Conservation (phyloP, 2,113 vertebrate species). For the Cromileptes altivelis region DNA sequence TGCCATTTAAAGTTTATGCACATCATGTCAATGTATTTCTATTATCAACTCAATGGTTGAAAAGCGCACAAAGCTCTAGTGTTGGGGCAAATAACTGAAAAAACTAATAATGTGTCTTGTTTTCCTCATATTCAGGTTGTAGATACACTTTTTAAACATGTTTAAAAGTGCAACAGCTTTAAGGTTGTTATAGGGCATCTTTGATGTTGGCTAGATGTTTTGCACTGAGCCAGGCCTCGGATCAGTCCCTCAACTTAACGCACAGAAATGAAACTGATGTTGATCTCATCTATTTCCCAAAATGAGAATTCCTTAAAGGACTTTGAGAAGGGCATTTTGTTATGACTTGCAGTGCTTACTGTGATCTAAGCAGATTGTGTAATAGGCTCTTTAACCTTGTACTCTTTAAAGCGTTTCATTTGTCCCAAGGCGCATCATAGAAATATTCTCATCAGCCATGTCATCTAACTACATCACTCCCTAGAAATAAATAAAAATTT, state of each 20-base stretch:
- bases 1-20: neutral
- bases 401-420: constrained; percentile 67
- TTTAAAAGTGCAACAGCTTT: constrained; percentile 1
- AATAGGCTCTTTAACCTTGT: constrained; percentile 74
- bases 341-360: constrained; percentile 14
- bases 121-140: neutral
- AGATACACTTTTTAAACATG: neutral
- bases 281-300: constrained; percentile 16
- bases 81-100: too few relatives aligned
- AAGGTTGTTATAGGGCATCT: neutral
- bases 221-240: neutral
- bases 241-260: constrained; percentile 1
- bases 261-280: neutral
- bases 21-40: neutral
- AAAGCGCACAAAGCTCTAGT: too few relatives aligned
- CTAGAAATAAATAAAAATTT: constrained; percentile 65
- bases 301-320: constrained; percentile 31
- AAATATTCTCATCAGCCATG: constrained; percentile 66
- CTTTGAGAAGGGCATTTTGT: constrained; percentile 13
- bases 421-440: constrained; percentile 67
- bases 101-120: neutral
- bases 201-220: neutral
- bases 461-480: constrained; percentile 65
- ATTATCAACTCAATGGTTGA: neutral
- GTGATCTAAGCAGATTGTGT: constrained; percentile 68